phyloP scores from a whole-genome alignment of 2,113 vertebrate genomes.

The Sturnira hondurensis region DNA sequence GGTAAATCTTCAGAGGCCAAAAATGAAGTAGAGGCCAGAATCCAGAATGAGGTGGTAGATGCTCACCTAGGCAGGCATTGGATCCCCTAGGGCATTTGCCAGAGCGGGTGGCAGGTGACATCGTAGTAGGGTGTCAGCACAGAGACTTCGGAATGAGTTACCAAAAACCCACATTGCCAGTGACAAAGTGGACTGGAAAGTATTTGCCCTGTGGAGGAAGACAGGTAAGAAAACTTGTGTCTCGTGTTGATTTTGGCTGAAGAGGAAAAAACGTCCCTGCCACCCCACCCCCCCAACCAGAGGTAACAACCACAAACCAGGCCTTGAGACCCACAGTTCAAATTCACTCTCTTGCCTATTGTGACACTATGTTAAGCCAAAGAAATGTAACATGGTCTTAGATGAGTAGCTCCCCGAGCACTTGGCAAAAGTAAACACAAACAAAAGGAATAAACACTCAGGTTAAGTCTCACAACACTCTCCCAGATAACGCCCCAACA shows the following conservation, averaged over 20 bases:
- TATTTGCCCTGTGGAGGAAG: neutral
- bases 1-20: neutral
- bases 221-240: neutral
- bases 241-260: neutral
- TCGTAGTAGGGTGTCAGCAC: neutral
- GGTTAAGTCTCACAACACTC: neutral
- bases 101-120: neutral
- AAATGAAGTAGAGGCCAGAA: conserved; percentile 10
- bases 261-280: neutral
- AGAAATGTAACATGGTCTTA: neutral
- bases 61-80: neutral
- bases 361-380: neutral
- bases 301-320: neutral
- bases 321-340: neutral
- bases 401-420: neutral
- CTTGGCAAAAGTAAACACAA: conserved; percentile 2
- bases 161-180: conserved; percentile 17
- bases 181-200: conserved; percentile 12
- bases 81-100: neutral
- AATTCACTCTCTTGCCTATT: neutral
- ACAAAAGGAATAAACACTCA: neutral
- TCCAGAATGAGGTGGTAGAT: neutral
- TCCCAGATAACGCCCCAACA: neutral
- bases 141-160: neutral
- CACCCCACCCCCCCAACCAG: neutral